Evolutionary conservation across 2,888 invertebrate genomes (phyloP).

Genomic region (Ganaspis brasiliensis): DNA sequence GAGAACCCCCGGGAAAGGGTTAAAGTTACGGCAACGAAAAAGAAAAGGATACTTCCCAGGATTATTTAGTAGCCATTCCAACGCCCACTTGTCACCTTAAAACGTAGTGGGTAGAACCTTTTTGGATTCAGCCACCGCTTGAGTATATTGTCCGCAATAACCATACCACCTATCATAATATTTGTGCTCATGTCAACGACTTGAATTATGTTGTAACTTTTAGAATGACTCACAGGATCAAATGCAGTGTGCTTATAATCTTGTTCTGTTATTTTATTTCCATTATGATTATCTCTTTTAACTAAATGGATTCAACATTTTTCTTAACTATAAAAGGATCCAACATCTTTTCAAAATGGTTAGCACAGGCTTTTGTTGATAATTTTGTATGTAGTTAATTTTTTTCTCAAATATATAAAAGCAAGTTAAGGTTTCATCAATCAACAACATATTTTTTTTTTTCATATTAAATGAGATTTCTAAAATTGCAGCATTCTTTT

Average conservation of each 20-base stretch:
- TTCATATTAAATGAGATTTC: background rate
- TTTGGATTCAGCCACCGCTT: constrained; percentile 39
- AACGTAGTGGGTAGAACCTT: constrained; percentile 38
- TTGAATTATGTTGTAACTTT: constrained; percentile 72
- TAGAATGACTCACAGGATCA: constrained; percentile 29
- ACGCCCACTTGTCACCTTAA: constrained; percentile 71
- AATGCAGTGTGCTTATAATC: constrained; percentile 17
- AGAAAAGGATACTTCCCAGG: constrained; percentile 60
- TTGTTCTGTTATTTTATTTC: background rate
- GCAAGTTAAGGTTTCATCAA: background rate
- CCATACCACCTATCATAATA: constrained; percentile 73
- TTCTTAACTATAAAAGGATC: no score
- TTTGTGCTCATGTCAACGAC: constrained; percentile 72
- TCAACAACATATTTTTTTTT: background rate
- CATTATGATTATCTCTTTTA: background rate
- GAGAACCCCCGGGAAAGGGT: constrained; percentile 59
- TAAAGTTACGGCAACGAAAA: constrained; percentile 54
- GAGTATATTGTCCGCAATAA: constrained; percentile 53
- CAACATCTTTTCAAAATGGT: no score
- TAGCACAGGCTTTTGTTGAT: no score
- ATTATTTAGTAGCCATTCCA: constrained; percentile 71
- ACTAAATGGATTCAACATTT: no score
- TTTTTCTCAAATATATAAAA: no score
- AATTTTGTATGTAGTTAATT: no score
- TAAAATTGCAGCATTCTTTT: background rate